Percentiles rank a stretch among this genome's conserved stretches.
phyloP scores from a whole-genome alignment of 2,888 invertebrate genomes.

The Ectropis crepuscularia region DNA sequence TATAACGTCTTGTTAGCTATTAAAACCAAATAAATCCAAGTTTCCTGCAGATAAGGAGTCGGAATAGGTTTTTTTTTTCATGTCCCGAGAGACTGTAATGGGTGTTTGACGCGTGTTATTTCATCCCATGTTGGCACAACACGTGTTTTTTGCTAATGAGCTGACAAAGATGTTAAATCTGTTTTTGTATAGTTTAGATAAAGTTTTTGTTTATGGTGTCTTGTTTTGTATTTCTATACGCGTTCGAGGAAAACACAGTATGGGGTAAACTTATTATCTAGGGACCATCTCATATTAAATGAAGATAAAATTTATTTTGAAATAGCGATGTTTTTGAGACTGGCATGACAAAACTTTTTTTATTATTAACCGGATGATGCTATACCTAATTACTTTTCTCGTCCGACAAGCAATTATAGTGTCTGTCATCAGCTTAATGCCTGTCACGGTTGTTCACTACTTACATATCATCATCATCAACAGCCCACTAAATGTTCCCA shows the following conservation, averaged over 20 bases:
- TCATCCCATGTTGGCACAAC: conserved; percentile 32
- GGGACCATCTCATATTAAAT: too few relatives aligned
- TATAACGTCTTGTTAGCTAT: conserved; percentile 9
- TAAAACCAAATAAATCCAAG: conserved; percentile 20
- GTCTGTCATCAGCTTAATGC: too few relatives aligned
- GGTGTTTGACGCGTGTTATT: conserved; percentile 9
- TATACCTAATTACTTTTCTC: too few relatives aligned
- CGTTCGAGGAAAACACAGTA: not conserved
- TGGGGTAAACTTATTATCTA: conserved; percentile 1
- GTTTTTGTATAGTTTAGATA: conserved; percentile 3
- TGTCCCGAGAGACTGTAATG: conserved; percentile 6
- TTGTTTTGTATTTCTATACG: too few relatives aligned
- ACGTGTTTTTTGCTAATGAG: conserved; percentile 27
- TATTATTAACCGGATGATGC: too few relatives aligned
- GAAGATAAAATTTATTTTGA: not conserved
- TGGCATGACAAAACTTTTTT: too few relatives aligned
- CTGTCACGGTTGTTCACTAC: too few relatives aligned
- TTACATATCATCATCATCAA: too few relatives aligned
- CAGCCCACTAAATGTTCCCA: too few relatives aligned
- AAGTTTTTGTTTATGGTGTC: not conserved
- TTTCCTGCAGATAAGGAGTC: conserved; percentile 52
- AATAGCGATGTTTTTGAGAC: not conserved
- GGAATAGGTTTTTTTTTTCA: not conserved
- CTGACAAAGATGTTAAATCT: not conserved
- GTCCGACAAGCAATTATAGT: too few relatives aligned